Conservation (phyloP, 1,140 invertebrate species). For the Parapsyche elsis region DNA sequence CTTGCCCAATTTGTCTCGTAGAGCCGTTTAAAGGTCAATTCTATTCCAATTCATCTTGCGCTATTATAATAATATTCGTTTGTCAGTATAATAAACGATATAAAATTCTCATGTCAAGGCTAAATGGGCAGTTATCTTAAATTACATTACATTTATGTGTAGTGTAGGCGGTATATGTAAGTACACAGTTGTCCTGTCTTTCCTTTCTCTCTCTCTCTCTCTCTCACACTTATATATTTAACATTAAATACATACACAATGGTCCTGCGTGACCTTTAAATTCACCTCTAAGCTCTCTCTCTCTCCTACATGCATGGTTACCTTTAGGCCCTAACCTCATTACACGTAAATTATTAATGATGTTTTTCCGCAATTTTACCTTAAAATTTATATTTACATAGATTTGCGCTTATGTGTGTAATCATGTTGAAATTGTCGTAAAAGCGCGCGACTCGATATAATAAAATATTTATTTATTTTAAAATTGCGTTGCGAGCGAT, state of each 20-base stretch:
- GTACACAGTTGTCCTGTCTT: not conserved
- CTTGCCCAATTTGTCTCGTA: too few relatives aligned
- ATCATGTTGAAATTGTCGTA: too few relatives aligned
- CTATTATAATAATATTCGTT: not conserved
- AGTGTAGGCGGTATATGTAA: not conserved
- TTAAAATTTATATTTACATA: not conserved
- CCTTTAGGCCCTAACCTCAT: not conserved
- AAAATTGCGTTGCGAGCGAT: not conserved
- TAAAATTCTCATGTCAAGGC: constrained; percentile 9
- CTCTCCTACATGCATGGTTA: not conserved
- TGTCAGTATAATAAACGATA: constrained; percentile 5
- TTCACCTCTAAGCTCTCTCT: not conserved
- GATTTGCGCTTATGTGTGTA: not conserved
- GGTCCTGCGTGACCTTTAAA: not conserved
- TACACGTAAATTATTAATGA: constrained; percentile 10
- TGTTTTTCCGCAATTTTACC: not conserved
- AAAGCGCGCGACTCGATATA: not conserved
- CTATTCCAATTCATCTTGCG: not conserved
- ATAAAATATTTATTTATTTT: constrained; percentile 9
- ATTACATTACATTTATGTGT: constrained; percentile 4
- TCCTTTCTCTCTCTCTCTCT: not conserved
- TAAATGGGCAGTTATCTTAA: constrained; percentile 14
- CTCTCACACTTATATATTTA: not conserved
- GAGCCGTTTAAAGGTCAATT: not conserved
- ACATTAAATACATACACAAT: not conserved